Evolutionary conservation across 2,797 vertebrate species (phyloP).

Genomic region (Sebastes minor): DNA sequence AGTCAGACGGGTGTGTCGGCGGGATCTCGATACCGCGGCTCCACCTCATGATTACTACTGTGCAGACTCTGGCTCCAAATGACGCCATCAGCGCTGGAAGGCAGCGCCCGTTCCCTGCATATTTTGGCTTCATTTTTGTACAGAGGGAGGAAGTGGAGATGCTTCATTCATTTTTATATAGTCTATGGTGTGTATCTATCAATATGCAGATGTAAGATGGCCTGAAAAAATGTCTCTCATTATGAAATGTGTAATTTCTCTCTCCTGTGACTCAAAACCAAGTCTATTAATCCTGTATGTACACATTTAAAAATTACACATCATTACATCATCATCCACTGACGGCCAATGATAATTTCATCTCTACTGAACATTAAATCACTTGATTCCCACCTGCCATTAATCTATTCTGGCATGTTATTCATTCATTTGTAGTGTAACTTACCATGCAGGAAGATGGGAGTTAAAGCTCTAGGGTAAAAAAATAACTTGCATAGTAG

Average conservation of each 20-base stretch:
- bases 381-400: conserved; percentile 14
- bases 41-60: too few relatives aligned
- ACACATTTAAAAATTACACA: neutral
- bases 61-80: too few relatives aligned
- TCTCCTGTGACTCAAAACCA: neutral
- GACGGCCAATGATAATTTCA: neutral
- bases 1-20: too few relatives aligned
- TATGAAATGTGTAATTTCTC: neutral
- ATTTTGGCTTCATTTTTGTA: too few relatives aligned
- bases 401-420: conserved; percentile 16
- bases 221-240: neutral
- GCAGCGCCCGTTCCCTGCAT: too few relatives aligned
- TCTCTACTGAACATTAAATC: conserved; percentile 26
- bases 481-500: conserved; percentile 42
- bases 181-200: too few relatives aligned
- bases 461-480: conserved; percentile 31
- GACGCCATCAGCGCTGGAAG: too few relatives aligned
- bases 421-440: conserved; percentile 5
- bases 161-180: too few relatives aligned
- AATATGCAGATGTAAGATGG: neutral
- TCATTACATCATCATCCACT: neutral
- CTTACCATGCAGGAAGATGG: conserved; percentile 13
- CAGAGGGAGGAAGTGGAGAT: too few relatives aligned
- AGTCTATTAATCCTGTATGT: neutral
- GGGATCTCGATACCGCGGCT: too few relatives aligned